These are phyloP conservation scores for Carassius auratus DNA, from an alignment of 2,113 vertebrate genomes.

Conservation along the genomic window DNA sequence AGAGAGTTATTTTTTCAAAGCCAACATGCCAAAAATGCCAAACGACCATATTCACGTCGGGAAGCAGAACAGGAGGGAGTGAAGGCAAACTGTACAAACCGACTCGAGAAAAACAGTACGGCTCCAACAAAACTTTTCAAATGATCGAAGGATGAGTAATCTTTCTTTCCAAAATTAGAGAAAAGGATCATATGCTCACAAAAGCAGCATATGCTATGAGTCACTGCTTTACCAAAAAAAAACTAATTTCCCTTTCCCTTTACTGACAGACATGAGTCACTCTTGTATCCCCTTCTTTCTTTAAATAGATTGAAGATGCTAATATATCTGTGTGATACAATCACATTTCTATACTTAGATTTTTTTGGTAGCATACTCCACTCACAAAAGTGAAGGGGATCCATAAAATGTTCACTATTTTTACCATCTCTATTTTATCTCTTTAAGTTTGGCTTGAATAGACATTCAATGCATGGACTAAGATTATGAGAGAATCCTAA, in stretches of 20 bases:
- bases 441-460: background rate
- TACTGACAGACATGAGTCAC: background rate
- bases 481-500: background rate
- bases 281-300: slow-evolving; percentile 15
- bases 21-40: slow-evolving; percentile 7
- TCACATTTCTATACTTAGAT: background rate
- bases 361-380: background rate
- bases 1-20: slow-evolving; percentile 10
- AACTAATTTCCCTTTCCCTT: slow-evolving; percentile 37
- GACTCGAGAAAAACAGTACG: slow-evolving; percentile 55
- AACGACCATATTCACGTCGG: slow-evolving; percentile 14
- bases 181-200: slow-evolving; percentile 71
- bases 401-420: background rate
- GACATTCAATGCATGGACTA: background rate
- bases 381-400: background rate
- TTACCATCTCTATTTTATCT: background rate
- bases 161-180: slow-evolving; percentile 72
- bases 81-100: slow-evolving; percentile 54
- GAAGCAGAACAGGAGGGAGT: slow-evolving; percentile 34
- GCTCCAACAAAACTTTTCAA: slow-evolving; percentile 62
- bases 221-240: slow-evolving; percentile 72
- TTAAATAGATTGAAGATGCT: background rate
- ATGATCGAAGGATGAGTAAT: slow-evolving; percentile 70
- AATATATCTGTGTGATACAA: background rate
- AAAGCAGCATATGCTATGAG: slow-evolving; percentile 79